Evolutionary conservation across 2,888 invertebrate species (phyloP).

Genomic region (Nemotelus pantherinus): DNA sequence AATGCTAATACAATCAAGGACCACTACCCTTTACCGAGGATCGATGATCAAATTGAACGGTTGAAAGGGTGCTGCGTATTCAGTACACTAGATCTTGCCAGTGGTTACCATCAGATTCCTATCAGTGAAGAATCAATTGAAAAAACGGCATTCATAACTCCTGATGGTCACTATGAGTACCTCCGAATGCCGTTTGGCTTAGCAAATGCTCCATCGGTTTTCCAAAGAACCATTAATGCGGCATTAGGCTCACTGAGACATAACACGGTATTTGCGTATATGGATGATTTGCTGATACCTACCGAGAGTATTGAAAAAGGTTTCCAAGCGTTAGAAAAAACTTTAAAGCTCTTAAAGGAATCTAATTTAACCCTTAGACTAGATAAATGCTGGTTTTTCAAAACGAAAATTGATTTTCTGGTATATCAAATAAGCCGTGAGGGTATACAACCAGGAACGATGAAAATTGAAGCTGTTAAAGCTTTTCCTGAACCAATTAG

Average conservation of each 20-base stretch:
- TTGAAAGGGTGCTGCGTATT: no score
- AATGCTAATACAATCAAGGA: no score
- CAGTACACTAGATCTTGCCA: no score
- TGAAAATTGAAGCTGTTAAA: no score
- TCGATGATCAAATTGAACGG: no score
- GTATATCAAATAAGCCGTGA: constrained; percentile 15
- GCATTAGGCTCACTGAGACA: constrained; percentile 21
- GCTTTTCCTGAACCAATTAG: no score
- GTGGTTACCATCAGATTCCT: no score
- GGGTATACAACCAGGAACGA: no score
- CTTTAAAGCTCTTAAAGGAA: constrained; percentile 30
- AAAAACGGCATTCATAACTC: no score
- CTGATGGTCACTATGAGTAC: constrained; percentile 51
- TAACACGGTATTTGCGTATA: constrained; percentile 36
- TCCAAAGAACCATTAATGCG: constrained; percentile 46
- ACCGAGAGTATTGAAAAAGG: constrained; percentile 23
- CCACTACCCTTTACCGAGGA: no score
- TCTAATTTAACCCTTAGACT: constrained; percentile 42
- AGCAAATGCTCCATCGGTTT: constrained; percentile 44
- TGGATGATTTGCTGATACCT: constrained; percentile 47
- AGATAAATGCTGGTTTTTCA: constrained; percentile 46
- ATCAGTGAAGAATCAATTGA: no score
- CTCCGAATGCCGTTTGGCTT: constrained; percentile 45
- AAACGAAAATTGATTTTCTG: constrained; percentile 43
- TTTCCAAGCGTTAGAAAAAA: constrained; percentile 34